Base-by-base conservation (phyloP, 92 coral and sea anemone species). In the Anthopleura xanthogrammica region DNA sequence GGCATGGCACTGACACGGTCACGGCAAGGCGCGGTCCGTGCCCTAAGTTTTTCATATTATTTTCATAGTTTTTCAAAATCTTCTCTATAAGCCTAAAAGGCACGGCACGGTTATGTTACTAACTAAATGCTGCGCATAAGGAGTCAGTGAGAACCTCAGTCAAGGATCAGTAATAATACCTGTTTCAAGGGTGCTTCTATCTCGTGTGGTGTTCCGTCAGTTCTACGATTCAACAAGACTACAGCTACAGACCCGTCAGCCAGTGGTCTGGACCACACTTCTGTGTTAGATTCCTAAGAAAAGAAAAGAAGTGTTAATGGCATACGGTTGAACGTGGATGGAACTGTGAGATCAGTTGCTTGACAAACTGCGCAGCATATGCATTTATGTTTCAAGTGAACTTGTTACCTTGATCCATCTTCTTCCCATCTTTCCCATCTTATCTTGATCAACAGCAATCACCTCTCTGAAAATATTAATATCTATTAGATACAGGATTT, bases 391-490 rank as follows among this genome's bases (percentile, higher is more conserved):
- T 46, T 4, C 4, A 2, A 9, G 50, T 46, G 50, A 54, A 54
- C 58, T 10, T 75, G 88, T 79, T 42, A 92, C 95, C 77, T 87
- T 77, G 5, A 88, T 76, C 75, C 95, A 93, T 83, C 95, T 85
- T 77, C 82, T 83, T 57, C 99, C 99, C 92, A 92, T 94, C 68
- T 90, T 87, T 56, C 95, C 98, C 23, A 86, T 85, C 79, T 84
- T 87, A 60, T 97, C 99, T 79, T 97, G 99, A 86, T 91, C 90
- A 10, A 97, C 95, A 82, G 90, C 95, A 55, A 97, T 97, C 12
- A 97, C 92, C 75, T 97, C 99, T 77, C 98, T 93, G 65, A 36
- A 55, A 79, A 7, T 12, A 50, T 72, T 20, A 43, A 62, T 46
- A 46, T 46, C 9, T 9, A 46, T 46, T 46, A 9, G 9, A 9